These are phyloP conservation scores for Lycocerus yunnanus DNA, from an alignment of 2,888 invertebrate genomes.

Conservation along the genomic window DNA sequence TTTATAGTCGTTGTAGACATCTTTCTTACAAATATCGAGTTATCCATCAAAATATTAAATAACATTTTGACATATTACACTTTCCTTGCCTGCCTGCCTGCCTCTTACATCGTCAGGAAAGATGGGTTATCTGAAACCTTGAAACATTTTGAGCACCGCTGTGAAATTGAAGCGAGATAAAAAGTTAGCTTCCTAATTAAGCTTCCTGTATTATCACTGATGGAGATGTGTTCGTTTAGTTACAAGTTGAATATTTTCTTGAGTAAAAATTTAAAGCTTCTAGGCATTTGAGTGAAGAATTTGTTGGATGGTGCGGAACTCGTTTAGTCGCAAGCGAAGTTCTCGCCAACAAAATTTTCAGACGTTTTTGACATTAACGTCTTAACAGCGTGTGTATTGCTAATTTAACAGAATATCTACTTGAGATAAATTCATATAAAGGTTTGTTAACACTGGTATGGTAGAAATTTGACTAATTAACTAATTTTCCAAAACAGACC, in stretches of 20 bases:
- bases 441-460: neutral
- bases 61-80: neutral
- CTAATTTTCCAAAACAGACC: neutral
- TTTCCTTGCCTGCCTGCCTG: neutral
- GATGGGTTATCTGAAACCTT: neutral
- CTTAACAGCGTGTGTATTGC: neutral
- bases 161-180: neutral
- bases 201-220: neutral
- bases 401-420: neutral
- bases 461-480: neutral
- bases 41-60: constrained; percentile 5
- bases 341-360: neutral
- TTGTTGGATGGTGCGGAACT: neutral
- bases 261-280: neutral
- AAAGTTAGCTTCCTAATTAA: neutral
- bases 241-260: neutral
- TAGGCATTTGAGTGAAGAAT: neutral
- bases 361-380: neutral
- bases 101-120: neutral
- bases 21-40: neutral
- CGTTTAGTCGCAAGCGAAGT: neutral
- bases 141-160: neutral
- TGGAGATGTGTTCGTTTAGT: neutral
- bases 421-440: neutral
- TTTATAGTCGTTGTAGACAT: constrained; percentile 6